phyloP scores from a whole-genome alignment of 92 coral and sea anemone species.

The Pocillopora meandrina region DNA sequence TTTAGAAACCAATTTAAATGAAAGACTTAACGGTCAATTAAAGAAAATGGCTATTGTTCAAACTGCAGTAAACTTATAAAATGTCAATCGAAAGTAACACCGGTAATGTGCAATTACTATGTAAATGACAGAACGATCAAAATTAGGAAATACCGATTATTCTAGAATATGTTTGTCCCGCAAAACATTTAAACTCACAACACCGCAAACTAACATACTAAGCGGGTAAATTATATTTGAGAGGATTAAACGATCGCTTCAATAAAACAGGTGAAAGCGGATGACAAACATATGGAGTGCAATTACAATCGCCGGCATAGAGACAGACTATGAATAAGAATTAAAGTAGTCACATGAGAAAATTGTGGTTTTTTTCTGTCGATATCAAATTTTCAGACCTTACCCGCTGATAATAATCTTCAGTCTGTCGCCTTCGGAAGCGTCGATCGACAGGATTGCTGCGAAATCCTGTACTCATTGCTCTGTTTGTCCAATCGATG shows the following conservation, averaged over 20 bases:
- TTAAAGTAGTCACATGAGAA: no score
- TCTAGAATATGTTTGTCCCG: no score
- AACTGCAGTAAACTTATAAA: no score
- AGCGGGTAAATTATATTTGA: no score
- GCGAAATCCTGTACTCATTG: conserved; percentile 22
- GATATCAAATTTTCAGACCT: neutral
- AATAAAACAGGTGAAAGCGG: no score
- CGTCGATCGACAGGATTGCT: conserved; percentile 63
- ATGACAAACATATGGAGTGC: no score
- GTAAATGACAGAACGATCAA: neutral
- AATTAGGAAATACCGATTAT: neutral
- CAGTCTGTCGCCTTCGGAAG: conserved; percentile 58
- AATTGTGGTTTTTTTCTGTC: neutral
- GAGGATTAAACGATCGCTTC: no score
- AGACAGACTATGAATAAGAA: neutral
- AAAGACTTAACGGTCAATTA: neutral
- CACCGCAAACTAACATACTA: no score
- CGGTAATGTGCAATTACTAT: neutral
- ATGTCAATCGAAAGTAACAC: neutral
- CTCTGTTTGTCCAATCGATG: conserved; percentile 12
- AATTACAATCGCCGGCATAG: neutral
- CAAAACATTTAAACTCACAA: no score
- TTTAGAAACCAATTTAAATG: neutral
- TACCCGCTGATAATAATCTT: conserved; percentile 72
- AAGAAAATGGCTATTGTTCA: neutral